Percentiles rank a stretch among this genome's conserved stretches.
These are phyloP conservation scores for Acrobeloides nanus DNA, from an alignment of 2,888 invertebrate genomes.

Conservation along the genomic window DNA sequence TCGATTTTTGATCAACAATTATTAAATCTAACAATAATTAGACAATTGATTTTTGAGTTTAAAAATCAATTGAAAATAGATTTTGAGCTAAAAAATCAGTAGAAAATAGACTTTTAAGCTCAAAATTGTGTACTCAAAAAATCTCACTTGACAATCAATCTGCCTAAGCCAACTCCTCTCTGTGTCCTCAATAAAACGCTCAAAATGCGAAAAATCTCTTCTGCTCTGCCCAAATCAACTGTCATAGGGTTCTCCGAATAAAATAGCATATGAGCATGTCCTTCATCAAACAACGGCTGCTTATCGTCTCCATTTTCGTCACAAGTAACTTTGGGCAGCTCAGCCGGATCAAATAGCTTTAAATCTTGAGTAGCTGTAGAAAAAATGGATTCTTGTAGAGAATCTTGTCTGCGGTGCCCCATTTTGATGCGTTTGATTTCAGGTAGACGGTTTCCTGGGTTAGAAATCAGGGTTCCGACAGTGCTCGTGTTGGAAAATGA, in stretches of 20 bases:
- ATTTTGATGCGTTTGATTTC: conserved; percentile 27
- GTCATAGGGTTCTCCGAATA: conserved; percentile 60
- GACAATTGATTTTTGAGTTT: too few relatives aligned
- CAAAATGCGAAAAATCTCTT: conserved; percentile 47
- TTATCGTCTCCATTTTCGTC: conserved; percentile 27
- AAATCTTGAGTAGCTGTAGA: conserved; percentile 24
- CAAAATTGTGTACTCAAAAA: not conserved
- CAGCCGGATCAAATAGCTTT: conserved; percentile 31
- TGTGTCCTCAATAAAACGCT: conserved; percentile 36
- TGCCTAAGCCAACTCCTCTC: conserved; percentile 30
- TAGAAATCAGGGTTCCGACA: too few relatives aligned
- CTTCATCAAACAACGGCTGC: conserved; percentile 63
- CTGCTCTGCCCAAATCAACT: conserved; percentile 36
- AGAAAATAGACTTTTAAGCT: not conserved
- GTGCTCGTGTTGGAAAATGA: too few relatives aligned
- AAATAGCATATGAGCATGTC: conserved; percentile 75
- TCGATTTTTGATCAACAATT: too few relatives aligned
- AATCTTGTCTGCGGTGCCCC: conserved; percentile 44
- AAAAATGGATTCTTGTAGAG: conserved; percentile 47
- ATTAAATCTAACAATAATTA: too few relatives aligned
- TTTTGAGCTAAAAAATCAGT: too few relatives aligned
- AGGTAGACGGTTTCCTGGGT: not conserved
- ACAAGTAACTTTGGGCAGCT: conserved; percentile 29
- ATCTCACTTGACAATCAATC: conserved; percentile 37
- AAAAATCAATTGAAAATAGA: too few relatives aligned